These are phyloP conservation scores for Theristicus caerulescens DNA, from an alignment of 2,113 vertebrate species.

Conservation along the genomic window DNA sequence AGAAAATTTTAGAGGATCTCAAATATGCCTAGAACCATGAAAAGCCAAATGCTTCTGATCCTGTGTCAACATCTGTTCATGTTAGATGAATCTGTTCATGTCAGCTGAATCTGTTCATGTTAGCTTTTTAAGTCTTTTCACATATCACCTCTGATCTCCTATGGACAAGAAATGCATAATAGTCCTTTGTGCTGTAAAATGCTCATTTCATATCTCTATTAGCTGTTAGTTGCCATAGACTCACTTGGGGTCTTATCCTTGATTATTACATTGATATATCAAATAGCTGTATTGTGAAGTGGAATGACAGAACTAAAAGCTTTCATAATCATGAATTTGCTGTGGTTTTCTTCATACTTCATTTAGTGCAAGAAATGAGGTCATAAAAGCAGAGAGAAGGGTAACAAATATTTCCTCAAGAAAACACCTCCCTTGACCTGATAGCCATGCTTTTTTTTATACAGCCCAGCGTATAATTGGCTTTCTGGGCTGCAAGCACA, in stretches of 20 bases:
- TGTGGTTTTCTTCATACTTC: background rate
- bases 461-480: accelerated
- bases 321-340: background rate
- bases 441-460: background rate
- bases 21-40: background rate
- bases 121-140: background rate
- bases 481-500: background rate
- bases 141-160: background rate
- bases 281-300: background rate
- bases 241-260: background rate
- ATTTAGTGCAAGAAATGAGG: background rate
- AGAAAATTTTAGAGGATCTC: background rate
- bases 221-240: background rate
- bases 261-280: background rate
- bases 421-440: background rate
- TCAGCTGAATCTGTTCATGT: background rate
- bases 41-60: background rate
- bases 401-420: background rate
- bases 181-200: background rate
- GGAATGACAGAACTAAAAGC: background rate
- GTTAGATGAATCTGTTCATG: background rate
- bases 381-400: background rate
- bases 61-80: background rate
- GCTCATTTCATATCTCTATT: background rate
- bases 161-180: background rate